Evolutionary conservation across 2,113 vertebrate genomes (phyloP).

Genomic region (Oxygymnocypris stewartii): DNA sequence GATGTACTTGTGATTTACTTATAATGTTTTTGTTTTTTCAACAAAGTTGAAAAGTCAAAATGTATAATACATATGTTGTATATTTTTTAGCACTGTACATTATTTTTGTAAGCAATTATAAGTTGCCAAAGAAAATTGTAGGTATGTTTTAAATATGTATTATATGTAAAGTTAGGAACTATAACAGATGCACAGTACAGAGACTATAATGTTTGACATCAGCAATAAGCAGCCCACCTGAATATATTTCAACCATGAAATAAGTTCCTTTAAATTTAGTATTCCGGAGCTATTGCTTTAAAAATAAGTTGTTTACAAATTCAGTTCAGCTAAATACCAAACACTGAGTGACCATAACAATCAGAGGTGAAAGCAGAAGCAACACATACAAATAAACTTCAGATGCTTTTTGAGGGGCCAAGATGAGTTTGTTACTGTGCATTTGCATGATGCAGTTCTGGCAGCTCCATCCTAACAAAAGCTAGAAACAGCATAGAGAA

Average conservation of each 20-base stretch:
- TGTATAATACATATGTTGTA: no score
- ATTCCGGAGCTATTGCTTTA: background rate
- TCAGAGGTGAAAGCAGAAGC: background rate
- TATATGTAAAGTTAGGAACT: conserved; percentile 12
- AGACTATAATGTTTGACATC: background rate
- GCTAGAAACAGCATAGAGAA: background rate
- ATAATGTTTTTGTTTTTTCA: no score
- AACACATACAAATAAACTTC: background rate
- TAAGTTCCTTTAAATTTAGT: background rate
- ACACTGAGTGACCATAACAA: conserved; percentile 7
- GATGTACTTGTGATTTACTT: background rate
- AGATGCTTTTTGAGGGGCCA: background rate
- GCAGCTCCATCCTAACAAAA: background rate
- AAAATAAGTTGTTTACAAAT: background rate
- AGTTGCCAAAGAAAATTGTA: background rate
- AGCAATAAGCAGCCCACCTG: background rate
- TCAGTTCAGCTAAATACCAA: conserved; percentile 18
- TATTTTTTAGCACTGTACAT: background rate
- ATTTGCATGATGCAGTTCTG: conserved; percentile 6
- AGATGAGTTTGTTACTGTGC: background rate
- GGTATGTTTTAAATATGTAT: conserved; percentile 14
- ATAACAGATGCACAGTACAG: background rate
- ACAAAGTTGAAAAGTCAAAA: no score
- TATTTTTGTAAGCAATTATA: background rate
- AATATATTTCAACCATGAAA: background rate